Conservation (phyloP, 2,888 invertebrate species). For the Ethmia dodecea region DNA sequence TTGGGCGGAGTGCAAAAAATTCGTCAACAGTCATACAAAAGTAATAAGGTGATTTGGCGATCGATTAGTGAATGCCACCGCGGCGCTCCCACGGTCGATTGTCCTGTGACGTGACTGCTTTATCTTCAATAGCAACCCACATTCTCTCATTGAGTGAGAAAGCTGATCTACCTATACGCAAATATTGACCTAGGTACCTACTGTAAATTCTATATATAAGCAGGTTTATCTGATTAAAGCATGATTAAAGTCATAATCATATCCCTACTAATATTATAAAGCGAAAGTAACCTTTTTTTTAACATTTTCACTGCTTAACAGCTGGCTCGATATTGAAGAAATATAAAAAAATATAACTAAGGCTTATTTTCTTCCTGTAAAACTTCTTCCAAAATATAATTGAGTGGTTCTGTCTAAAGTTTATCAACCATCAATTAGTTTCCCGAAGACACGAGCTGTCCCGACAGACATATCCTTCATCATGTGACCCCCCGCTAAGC, state of each 20-base stretch:
- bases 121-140: constrained; percentile 28
- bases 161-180: not conserved
- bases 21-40: constrained; percentile 55
- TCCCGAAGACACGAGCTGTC: not conserved
- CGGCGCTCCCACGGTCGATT: constrained; percentile 59
- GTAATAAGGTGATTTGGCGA: constrained; percentile 61
- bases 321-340: not conserved
- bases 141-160: constrained; percentile 7
- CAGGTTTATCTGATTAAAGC: too few relatives aligned
- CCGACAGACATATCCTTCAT: not conserved
- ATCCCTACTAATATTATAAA: too few relatives aligned
- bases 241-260: too few relatives aligned
- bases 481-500: not conserved
- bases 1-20: constrained; percentile 42
- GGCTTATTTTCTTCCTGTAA: too few relatives aligned
- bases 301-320: not conserved
- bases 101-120: constrained; percentile 32
- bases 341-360: not conserved
- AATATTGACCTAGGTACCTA: too few relatives aligned
- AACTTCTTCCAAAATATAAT: too few relatives aligned
- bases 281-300: not conserved
- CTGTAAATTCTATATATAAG: too few relatives aligned
- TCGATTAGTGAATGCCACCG: constrained; percentile 64
- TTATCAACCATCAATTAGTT: not conserved
- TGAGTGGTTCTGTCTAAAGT: not conserved